These are phyloP conservation scores for Zaprionus davidi DNA, from an alignment of 1,140 invertebrate species.

Conservation along the genomic window DNA sequence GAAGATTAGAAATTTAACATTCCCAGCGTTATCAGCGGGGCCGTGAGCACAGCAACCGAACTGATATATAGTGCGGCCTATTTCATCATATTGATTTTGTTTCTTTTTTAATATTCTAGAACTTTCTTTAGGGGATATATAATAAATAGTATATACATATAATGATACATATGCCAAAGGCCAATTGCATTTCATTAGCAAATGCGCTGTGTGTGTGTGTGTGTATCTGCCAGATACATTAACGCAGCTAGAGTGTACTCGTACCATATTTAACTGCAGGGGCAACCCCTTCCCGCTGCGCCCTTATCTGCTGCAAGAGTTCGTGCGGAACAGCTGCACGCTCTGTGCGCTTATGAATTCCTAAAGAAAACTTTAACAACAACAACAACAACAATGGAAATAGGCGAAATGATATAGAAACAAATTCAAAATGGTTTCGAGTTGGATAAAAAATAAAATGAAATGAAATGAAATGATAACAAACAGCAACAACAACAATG, in stretches of 20 bases:
- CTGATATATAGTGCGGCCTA: no score
- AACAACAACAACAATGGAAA: conserved; percentile 20
- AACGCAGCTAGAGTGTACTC: neutral
- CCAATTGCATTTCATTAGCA: conserved; percentile 55
- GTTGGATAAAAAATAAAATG: conserved; percentile 62
- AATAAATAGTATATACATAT: conserved; percentile 44
- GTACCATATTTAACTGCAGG: conserved; percentile 11
- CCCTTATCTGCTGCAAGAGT: conserved; percentile 22
- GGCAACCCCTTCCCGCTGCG: neutral
- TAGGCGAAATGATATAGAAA: conserved; percentile 21
- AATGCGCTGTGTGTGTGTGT: conserved; percentile 25
- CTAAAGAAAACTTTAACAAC: conserved; percentile 31
- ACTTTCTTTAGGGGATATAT: conserved; percentile 2
- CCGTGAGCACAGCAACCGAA: neutral
- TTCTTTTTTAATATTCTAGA: neutral
- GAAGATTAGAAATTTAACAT: no score
- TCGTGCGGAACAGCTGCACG: conserved; percentile 61
- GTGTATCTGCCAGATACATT: no score
- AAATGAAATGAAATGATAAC: conserved; percentile 66
- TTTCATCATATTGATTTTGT: no score
- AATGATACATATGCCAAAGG: conserved; percentile 15
- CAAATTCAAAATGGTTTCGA: conserved; percentile 71
- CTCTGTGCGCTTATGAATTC: conserved; percentile 63
- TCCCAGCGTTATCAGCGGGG: no score
- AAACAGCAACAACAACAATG: conserved; percentile 29